Conservation (phyloP, 35 echinoderm and acorn worm species). For the Stichopus chloronotus region DNA sequence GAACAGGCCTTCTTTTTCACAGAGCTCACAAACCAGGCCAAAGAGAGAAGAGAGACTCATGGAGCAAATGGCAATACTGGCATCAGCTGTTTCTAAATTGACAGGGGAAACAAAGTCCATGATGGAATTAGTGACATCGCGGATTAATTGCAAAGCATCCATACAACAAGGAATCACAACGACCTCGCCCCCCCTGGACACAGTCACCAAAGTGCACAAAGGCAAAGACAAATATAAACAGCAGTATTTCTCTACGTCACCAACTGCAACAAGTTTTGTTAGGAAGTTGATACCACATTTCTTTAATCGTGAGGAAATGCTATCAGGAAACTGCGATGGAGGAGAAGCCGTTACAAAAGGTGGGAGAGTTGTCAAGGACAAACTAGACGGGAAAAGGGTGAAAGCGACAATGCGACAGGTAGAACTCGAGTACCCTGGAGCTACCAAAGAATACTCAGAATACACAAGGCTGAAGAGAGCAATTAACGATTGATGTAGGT, state of each 20-base stretch:
- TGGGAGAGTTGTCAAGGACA: not conserved
- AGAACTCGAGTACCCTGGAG: not conserved
- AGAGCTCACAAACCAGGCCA: too few relatives aligned
- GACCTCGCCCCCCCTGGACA: too few relatives aligned
- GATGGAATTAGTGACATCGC: too few relatives aligned
- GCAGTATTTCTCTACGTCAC: conserved; percentile 1
- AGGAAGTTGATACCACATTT: conserved; percentile 29
- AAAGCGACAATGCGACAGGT: not conserved
- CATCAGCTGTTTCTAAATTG: too few relatives aligned
- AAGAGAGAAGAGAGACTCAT: too few relatives aligned
- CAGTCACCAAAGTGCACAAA: not conserved
- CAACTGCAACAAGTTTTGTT: not conserved
- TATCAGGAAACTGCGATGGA: not conserved
- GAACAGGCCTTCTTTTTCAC: too few relatives aligned
- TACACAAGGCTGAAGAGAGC: not conserved
- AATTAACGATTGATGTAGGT: not conserved
- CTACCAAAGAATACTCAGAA: not conserved
- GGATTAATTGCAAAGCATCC: too few relatives aligned
- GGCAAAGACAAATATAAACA: not conserved
- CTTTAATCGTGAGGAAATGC: not conserved
- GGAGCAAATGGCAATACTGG: too few relatives aligned
- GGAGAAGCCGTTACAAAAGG: conserved; percentile 5
- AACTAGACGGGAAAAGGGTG: not conserved
- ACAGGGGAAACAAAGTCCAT: too few relatives aligned
- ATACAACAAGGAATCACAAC: too few relatives aligned